Conservation (phyloP, 2,888 invertebrate genomes). For the Eristalis arbustorum region DNA sequence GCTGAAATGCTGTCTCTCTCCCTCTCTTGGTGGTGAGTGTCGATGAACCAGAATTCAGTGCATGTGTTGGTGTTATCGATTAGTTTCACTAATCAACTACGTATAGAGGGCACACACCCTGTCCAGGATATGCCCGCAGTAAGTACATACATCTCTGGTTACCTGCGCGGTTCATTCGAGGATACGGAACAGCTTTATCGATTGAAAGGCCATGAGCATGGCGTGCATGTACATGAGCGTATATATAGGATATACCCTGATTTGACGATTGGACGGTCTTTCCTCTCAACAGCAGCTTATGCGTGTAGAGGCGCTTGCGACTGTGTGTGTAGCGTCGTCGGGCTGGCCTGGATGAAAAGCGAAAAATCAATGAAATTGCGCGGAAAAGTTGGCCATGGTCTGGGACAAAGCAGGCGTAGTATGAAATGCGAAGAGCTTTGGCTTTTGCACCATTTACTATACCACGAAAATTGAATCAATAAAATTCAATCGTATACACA, state of each 20-base stretch:
- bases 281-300: background rate
- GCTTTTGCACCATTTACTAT: slow-evolving; percentile 45
- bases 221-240: background rate
- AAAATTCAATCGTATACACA: background rate
- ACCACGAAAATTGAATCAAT: slow-evolving; percentile 36
- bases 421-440: slow-evolving; percentile 38
- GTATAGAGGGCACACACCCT: slow-evolving; percentile 52
- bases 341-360: slow-evolving; percentile 49
- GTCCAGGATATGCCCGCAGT: slow-evolving; percentile 53
- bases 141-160: background rate
- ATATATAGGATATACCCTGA: background rate
- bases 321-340: slow-evolving; percentile 60
- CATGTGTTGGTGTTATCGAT: slow-evolving; percentile 47
- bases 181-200: slow-evolving; percentile 47
- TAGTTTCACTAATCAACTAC: slow-evolving; percentile 44
- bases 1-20: background rate
- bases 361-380: slow-evolving; percentile 54
- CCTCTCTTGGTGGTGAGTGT: slow-evolving; percentile 3
- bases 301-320: slow-evolving; percentile 13
- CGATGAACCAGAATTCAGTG: slow-evolving; percentile 11
- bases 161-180: slow-evolving; percentile 1
- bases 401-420: slow-evolving; percentile 72
- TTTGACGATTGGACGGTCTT: background rate
- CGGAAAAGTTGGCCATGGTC: slow-evolving; percentile 76
- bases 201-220: slow-evolving; percentile 7